Evolutionary conservation across 2,888 invertebrate species (phyloP).

Genomic region (Dione juno): DNA sequence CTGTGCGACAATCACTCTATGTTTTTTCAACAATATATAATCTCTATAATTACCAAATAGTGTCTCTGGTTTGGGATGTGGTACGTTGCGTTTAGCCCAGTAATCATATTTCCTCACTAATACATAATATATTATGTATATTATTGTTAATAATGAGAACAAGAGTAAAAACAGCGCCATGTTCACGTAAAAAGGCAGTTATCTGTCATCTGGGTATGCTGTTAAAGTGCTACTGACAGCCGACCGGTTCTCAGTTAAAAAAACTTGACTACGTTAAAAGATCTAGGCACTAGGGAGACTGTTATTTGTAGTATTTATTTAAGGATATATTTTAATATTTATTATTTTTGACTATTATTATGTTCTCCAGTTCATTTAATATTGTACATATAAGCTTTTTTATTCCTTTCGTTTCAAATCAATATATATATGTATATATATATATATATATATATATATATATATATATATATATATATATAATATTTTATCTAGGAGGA

Average conservation of each 20-base stretch:
- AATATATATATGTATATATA: no score
- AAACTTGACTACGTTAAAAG: background rate
- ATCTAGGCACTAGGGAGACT: background rate
- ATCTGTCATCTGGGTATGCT: no score
- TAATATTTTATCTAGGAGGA: no score
- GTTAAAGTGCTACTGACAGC: background rate
- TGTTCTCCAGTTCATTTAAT: background rate
- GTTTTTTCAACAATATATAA: slow-evolving; percentile 56
- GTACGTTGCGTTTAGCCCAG: slow-evolving; percentile 62
- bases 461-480: no score
- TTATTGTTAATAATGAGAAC: background rate
- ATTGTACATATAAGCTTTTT: no score
- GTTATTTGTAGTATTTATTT: background rate
- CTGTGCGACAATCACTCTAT: slow-evolving; percentile 49
- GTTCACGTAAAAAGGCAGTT: background rate
- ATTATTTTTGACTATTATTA: no score
- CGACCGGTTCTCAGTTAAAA: background rate
- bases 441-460: no score
- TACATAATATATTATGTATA: slow-evolving; percentile 43
- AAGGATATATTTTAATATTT: background rate
- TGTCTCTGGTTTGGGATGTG: slow-evolving; percentile 52
- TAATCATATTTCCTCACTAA: slow-evolving; percentile 54
- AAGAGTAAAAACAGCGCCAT: background rate
- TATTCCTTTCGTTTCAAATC: no score
- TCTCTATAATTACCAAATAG: slow-evolving; percentile 64